Evolutionary conservation across 2,797 vertebrate genomes (phyloP).

Genomic region (Chiroxiphia lanceolata): DNA sequence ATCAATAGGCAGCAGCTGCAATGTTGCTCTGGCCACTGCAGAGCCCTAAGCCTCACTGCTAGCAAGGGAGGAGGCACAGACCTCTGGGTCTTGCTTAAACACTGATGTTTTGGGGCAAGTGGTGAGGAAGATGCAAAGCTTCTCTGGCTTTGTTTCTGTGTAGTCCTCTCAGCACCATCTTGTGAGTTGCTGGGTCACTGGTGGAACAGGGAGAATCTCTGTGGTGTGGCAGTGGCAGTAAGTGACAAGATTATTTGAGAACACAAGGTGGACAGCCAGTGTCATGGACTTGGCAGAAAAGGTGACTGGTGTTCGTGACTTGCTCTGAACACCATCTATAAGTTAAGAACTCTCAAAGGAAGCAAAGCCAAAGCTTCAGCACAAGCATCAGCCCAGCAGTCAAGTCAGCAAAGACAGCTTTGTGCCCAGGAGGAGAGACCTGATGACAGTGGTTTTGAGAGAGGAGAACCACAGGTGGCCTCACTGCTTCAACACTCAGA

Average conservation of each 20-base stretch:
- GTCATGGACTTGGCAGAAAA: background rate
- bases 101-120: background rate
- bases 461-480: background rate
- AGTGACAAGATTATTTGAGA: background rate
- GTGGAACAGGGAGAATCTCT: background rate
- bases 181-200: background rate
- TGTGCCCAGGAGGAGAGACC: background rate
- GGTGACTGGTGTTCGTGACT: background rate
- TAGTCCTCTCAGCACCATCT: background rate
- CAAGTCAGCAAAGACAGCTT: background rate
- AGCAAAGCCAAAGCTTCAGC: background rate
- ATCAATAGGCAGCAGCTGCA: background rate
- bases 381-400: background rate
- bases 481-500: background rate
- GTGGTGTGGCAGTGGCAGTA: background rate
- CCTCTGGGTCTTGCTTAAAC: background rate
- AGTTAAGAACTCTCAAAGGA: background rate
- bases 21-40: background rate
- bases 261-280: background rate
- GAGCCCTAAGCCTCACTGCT: background rate
- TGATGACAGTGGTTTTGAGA: background rate
- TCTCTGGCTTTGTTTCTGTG: background rate
- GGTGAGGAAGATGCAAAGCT: background rate
- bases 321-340: background rate
- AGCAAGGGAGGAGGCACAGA: background rate